A percentile compares a stretch with the other conserved stretches of the same genome.
Conservation (phyloP, 2,797 vertebrate species). For the Lindbergichthys nudifrons region DNA sequence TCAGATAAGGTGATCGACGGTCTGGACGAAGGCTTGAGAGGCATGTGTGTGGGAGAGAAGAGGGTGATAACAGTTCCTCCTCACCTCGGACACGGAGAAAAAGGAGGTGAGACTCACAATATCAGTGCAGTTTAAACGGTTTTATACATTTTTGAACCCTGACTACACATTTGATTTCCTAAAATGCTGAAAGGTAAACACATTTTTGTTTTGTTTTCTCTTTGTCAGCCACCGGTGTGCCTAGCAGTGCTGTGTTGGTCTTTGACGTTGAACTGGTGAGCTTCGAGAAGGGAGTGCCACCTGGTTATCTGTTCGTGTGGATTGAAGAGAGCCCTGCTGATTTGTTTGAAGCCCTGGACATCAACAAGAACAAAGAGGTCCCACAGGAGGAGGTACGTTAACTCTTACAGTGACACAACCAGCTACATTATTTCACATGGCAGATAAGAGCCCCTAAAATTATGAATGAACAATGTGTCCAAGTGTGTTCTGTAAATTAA, state of each 20-base stretch:
- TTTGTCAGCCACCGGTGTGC: constrained; percentile 85
- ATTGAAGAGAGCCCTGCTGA: constrained; percentile 84
- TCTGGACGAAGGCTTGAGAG: constrained; percentile 88
- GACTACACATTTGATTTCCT: not conserved
- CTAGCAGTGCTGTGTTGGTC: constrained; percentile 91
- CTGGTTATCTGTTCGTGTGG: constrained; percentile 97
- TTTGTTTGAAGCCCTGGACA: constrained; percentile 89
- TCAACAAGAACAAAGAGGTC: constrained; percentile 89
- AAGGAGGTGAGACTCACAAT: constrained; percentile 87
- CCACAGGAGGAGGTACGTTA: constrained; percentile 87
- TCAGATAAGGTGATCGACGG: constrained; percentile 94
- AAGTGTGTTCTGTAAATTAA: no score
- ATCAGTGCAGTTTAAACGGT: not conserved
- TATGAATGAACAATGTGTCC: not conserved
- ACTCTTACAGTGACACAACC: not conserved
- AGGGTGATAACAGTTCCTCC: constrained; percentile 89
- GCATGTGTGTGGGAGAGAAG: constrained; percentile 93
- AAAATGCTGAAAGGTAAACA: not conserved
- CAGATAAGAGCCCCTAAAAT: not conserved
- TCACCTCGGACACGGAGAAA: constrained; percentile 94
- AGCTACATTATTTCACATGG: not conserved
- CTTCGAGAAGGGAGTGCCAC: constrained; percentile 92
- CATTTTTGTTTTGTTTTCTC: constrained; percentile 9
- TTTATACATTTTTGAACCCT: not conserved
- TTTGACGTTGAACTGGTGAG: constrained; percentile 93